Percentiles rank a stretch among this genome's conserved stretches.
Evolutionary conservation across 2,888 invertebrate species (phyloP).

Genomic region (Parascotia fuliginaria): DNA sequence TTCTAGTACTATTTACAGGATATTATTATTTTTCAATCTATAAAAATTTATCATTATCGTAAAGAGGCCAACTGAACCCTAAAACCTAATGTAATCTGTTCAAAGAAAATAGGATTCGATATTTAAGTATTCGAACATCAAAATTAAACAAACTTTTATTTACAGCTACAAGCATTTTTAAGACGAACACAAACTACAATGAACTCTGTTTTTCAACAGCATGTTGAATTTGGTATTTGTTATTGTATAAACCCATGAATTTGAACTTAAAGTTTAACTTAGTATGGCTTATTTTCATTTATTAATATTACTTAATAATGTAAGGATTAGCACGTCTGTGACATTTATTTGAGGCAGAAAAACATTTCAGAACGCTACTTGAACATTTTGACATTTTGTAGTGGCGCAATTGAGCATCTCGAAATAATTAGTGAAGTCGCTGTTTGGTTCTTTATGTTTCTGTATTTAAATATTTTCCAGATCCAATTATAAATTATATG

Average conservation of each 20-base stretch:
- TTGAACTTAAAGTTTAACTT: not conserved
- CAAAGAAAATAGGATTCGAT: slow-evolving; percentile 7
- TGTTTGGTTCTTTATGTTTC: no score
- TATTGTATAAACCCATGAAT: no score
- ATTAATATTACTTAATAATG: slow-evolving; percentile 12
- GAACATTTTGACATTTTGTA: not conserved
- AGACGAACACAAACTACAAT: not conserved
- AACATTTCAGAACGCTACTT: slow-evolving; percentile 11
- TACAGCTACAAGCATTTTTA: not conserved
- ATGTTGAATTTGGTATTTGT: not conserved
- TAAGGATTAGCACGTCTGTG: slow-evolving; percentile 45
- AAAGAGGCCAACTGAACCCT: not conserved
- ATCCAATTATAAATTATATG: no score
- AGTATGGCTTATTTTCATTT: not conserved
- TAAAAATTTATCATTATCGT: not conserved
- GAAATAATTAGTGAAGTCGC: no score
- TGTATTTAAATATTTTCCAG: no score
- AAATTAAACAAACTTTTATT: slow-evolving; percentile 3
- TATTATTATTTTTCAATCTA: no score
- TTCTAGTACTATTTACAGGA: no score
- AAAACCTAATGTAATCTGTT: not conserved
- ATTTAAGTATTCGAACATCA: slow-evolving; percentile 2
- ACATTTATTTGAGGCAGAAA: slow-evolving; percentile 28
- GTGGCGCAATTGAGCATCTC: slow-evolving; percentile 8
- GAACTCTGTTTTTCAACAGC: not conserved